Evolutionary conservation across 2,797 vertebrate genomes (phyloP), one percentile per base, ranked within the genome.

Genomic region (Carapus acus): DNA sequence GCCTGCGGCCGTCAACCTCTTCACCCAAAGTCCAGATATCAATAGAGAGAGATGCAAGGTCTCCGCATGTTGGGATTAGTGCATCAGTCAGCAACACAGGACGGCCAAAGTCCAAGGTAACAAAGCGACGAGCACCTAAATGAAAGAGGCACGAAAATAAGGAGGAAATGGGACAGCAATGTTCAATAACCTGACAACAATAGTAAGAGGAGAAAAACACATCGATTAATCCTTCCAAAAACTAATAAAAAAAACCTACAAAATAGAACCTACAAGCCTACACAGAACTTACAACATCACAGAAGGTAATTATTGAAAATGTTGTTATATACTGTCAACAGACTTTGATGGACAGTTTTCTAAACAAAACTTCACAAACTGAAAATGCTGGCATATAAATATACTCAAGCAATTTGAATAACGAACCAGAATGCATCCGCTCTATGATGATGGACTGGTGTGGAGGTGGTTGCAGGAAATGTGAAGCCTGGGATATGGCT

Each of bases 371-470:
- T 33, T 33, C 14, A 2, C 11, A 4, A 3, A 33, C 31, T 27
- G 24, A 27, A 27, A 27, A 27, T 27, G 4, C 4, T 27, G 24
- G 9, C 4, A 27, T 9, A 27, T 9, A 5, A 27, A 27, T 27
- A 9, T 27, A n/a, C n/a, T 27, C 9, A 27, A 5, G 4, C 9
- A 4, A 27, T 27, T 27, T 5, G 27, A 1, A 8, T 18, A 34
- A 62, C 69, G 1, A 77, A 99, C 96, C 96, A 77, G 96, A 98
- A 76, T 99, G 96, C 96, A 99, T 99, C 75, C 96, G 87, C 63
- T 99, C 96, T 60, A 99, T 99, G 83, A 99, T 98, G 84, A 99
- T 98, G 68, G 96, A 98, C 82, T 99, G 96, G 81, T 98, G 93
- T 74, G 96, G 94, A 17, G 96, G 94, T 68, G 96, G 93, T 65